A percentile compares a stretch with the other conserved stretches of the same genome.
These are phyloP conservation scores for Sebastes taczanowskii DNA, from an alignment of 2,797 vertebrate genomes.

Conservation along the genomic window DNA sequence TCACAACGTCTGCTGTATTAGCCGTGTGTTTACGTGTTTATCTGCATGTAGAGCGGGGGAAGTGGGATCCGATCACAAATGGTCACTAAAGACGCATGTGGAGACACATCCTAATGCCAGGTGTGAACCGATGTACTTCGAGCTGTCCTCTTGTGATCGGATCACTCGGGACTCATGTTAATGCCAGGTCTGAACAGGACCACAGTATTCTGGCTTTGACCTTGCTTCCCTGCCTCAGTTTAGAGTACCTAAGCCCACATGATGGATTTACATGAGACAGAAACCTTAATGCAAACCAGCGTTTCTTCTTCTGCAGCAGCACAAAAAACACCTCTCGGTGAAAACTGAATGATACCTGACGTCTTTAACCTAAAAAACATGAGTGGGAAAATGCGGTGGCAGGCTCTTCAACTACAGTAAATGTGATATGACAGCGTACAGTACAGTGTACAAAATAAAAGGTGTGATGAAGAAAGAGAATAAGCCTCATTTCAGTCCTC, in stretches of 20 bases:
- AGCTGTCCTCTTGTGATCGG: too few relatives aligned
- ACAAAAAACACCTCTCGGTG: conserved; percentile 18
- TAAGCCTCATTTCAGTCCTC: neutral
- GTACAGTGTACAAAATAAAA: conserved; percentile 19
- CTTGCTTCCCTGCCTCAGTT: conserved; percentile 52
- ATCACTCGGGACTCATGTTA: too few relatives aligned
- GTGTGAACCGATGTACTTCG: fast-evolving
- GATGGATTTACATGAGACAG: conserved; percentile 74
- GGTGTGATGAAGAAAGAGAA: neutral
- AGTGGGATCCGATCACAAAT: too few relatives aligned
- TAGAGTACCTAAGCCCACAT: conserved; percentile 73
- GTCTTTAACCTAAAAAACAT: neutral
- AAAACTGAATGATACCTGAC: conserved; percentile 20
- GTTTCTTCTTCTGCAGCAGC: conserved; percentile 22
- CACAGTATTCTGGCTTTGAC: conserved; percentile 25
- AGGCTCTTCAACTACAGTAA: conserved; percentile 27
- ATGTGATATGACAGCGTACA: conserved; percentile 38
- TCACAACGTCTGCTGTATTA: too few relatives aligned
- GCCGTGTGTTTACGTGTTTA: too few relatives aligned
- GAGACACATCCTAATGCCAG: too few relatives aligned
- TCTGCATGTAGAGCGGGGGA: fast-evolving
- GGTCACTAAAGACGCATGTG: too few relatives aligned
- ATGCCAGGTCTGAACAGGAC: too few relatives aligned
- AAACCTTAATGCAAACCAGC: conserved; percentile 88
- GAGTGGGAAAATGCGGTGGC: neutral